Evolutionary conservation across 2,888 invertebrate genomes (phyloP).

Genomic region (Ornithoptera priamus): DNA sequence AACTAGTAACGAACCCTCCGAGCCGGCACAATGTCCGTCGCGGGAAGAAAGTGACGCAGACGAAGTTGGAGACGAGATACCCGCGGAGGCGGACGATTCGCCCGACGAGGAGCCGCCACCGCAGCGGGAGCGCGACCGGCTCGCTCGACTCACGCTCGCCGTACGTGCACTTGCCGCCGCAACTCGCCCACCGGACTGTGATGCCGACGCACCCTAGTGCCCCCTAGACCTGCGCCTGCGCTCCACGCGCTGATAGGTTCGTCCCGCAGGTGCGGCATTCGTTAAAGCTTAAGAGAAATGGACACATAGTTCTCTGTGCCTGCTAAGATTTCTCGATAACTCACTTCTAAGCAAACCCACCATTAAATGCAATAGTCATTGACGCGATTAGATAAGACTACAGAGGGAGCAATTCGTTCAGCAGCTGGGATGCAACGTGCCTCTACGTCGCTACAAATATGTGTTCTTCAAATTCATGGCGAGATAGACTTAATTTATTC

Average conservation of each 20-base stretch:
- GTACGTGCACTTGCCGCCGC: conserved; percentile 45
- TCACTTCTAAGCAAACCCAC: not conserved
- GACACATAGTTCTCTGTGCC: conserved; percentile 6
- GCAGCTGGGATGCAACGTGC: not conserved
- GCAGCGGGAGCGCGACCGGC: conserved; percentile 38
- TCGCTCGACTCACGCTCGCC: conserved; percentile 44
- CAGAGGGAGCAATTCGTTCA: not conserved
- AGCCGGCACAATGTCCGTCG: conserved; percentile 47
- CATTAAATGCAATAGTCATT: not conserved
- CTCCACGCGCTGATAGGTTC: not conserved
- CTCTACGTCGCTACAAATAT: not conserved
- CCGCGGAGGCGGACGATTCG: conserved; percentile 40
- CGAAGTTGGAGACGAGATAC: conserved; percentile 45
- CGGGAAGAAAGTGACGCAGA: conserved; percentile 55
- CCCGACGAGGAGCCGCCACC: conserved; percentile 38
- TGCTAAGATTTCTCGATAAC: not conserved
- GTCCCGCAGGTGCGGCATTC: not conserved
- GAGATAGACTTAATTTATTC: not conserved
- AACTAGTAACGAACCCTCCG: conserved; percentile 36
- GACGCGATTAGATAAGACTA: not conserved
- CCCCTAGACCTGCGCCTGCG: conserved; percentile 27
- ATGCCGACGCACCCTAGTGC: conserved; percentile 34
- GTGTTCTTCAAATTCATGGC: not conserved
- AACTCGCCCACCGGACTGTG: conserved; percentile 34
- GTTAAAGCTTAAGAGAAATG: conserved; percentile 1